Conservation (phyloP, 2,888 invertebrate genomes). For the Chymomyza procnemis region DNA sequence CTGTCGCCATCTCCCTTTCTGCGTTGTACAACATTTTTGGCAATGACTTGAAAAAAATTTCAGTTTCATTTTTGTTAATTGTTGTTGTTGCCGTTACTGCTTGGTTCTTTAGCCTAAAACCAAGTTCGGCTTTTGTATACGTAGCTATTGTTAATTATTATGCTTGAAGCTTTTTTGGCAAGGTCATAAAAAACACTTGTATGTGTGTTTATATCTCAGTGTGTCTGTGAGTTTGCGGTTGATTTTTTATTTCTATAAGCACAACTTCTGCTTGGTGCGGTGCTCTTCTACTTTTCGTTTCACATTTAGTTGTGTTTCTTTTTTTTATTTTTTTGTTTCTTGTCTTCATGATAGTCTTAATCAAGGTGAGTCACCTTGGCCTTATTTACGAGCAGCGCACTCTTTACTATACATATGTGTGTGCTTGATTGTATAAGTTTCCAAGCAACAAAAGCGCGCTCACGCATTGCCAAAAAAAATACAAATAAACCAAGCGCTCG, state of each 20-base stretch:
- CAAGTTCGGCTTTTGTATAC: neutral
- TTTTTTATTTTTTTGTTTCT: constrained; percentile 39
- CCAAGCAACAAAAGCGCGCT: constrained; percentile 32
- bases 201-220: neutral
- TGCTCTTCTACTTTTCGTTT: constrained; percentile 39
- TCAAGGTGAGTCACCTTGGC: constrained; percentile 77
- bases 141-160: constrained; percentile 59
- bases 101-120: neutral
- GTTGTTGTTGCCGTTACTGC: neutral
- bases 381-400: constrained; percentile 75
- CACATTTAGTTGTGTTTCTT: constrained; percentile 55
- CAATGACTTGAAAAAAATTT: constrained; percentile 43
- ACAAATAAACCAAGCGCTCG: neutral
- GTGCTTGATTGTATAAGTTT: constrained; percentile 15
- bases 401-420: constrained; percentile 42
- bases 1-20: too few species aligned
- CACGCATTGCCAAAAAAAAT: constrained; percentile 61
- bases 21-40: constrained; percentile 23
- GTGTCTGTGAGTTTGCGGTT: constrained; percentile 1
- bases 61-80: constrained; percentile 42
- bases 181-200: constrained; percentile 66
- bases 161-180: constrained; percentile 74
- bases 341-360: constrained; percentile 70
- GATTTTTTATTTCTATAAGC: constrained; percentile 6
- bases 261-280: constrained; percentile 49